Evolutionary conservation across 1,140 invertebrate species (phyloP).

Genomic region (Drosophila bifasciata): DNA sequence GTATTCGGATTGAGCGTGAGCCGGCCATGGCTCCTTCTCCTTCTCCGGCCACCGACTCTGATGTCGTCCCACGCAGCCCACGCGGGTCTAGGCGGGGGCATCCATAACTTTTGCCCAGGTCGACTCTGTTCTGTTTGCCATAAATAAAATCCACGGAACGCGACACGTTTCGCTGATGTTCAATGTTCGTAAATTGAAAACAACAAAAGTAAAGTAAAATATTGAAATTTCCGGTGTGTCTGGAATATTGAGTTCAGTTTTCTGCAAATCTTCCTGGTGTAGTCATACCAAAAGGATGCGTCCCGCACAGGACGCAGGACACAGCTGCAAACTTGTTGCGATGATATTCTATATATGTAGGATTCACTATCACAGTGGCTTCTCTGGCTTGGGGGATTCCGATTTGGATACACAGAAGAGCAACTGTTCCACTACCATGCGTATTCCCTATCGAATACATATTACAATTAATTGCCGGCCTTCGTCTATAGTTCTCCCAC

Average conservation of each 20-base stretch:
- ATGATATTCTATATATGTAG: too few relatives aligned
- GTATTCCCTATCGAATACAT: too few relatives aligned
- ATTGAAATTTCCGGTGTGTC: constrained; percentile 67
- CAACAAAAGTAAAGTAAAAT: constrained; percentile 63
- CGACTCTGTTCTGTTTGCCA: constrained; percentile 46
- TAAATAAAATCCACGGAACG: constrained; percentile 65
- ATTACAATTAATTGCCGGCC: too few relatives aligned
- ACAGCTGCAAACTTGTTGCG: constrained; percentile 27
- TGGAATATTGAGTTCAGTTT: constrained; percentile 67
- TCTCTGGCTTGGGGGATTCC: too few relatives aligned
- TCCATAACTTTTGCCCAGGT: constrained; percentile 46
- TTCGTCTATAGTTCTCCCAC: too few relatives aligned
- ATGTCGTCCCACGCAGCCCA: constrained; percentile 5
- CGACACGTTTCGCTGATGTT: constrained; percentile 59
- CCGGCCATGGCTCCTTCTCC: neutral
- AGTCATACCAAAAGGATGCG: constrained; percentile 1
- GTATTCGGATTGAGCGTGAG: constrained; percentile 25
- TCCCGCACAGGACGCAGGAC: too few relatives aligned
- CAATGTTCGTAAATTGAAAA: constrained; percentile 71
- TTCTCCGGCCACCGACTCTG: neutral
- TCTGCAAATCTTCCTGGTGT: constrained; percentile 18
- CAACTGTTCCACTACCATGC: too few relatives aligned
- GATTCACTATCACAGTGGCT: too few relatives aligned
- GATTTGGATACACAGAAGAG: too few relatives aligned
- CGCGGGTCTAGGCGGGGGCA: constrained; percentile 39